Conservation (phyloP, 2,888 invertebrate genomes). For the Lysandra bellargus region DNA sequence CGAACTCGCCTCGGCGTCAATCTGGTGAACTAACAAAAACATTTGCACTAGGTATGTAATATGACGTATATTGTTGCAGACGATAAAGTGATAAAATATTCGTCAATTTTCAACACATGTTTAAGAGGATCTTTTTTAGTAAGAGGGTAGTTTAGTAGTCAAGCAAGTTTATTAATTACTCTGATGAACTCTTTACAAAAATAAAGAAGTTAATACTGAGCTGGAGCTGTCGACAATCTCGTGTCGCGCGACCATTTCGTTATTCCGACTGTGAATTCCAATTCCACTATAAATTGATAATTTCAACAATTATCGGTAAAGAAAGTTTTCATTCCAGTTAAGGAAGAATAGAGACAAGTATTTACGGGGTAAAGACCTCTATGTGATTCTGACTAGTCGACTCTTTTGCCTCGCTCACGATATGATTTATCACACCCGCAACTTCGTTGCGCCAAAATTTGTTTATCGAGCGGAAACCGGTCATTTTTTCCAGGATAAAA, state of each 20-base stretch:
- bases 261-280: background rate
- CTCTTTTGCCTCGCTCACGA: background rate
- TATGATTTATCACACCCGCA: background rate
- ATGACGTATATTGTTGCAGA: too few relatives aligned
- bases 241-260: constrained; percentile 6
- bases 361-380: background rate
- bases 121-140: too few relatives aligned
- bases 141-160: too few relatives aligned
- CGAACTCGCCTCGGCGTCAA: too few relatives aligned
- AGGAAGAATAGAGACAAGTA: background rate
- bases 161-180: too few relatives aligned
- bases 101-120: too few relatives aligned
- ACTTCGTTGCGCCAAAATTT: too few relatives aligned
- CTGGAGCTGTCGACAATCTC: background rate
- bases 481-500: too few relatives aligned
- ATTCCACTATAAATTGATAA: background rate
- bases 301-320: constrained; percentile 8
- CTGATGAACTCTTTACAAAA: background rate
- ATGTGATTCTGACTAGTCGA: background rate
- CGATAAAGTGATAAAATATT: too few relatives aligned
- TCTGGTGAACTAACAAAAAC: too few relatives aligned
- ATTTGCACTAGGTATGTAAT: too few relatives aligned
- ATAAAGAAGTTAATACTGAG: background rate
- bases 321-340: background rate
- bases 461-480: too few relatives aligned